Evolutionary conservation across 2,888 invertebrate species (phyloP).

Genomic region (Polyommatus iphigenia): DNA sequence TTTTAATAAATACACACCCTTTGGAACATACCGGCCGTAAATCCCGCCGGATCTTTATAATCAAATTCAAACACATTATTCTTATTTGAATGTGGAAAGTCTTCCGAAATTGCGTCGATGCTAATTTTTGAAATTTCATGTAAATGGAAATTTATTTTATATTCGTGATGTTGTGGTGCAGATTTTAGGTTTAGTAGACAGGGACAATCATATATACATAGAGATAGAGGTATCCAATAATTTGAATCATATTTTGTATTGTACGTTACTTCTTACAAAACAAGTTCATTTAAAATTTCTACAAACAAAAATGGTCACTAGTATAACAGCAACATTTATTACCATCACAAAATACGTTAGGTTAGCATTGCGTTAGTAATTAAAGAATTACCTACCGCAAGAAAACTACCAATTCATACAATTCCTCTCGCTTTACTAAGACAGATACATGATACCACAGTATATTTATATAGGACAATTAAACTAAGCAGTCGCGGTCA

Average conservation of each 20-base stretch:
- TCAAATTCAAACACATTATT: conserved; percentile 77
- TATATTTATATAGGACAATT: conserved; percentile 54
- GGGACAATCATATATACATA: not conserved
- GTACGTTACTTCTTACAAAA: not conserved
- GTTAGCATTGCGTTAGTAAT: no score
- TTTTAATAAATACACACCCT: conserved; percentile 81
- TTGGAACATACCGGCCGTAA: conserved; percentile 75
- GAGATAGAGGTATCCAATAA: not conserved
- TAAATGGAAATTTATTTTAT: not conserved
- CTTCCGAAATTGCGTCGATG: conserved; percentile 44
- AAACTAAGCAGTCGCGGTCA: conserved; percentile 78
- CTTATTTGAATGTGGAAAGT: conserved; percentile 63
- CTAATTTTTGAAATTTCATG: conserved; percentile 26
- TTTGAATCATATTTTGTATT: not conserved
- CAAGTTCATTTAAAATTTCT: not conserved
- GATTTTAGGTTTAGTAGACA: not conserved
- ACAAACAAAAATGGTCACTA: no score
- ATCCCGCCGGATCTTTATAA: conserved; percentile 76
- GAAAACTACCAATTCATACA: not conserved
- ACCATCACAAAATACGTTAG: no score
- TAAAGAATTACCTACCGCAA: no score
- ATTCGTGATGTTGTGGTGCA: not conserved
- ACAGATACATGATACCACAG: conserved; percentile 35
- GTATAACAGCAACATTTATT: no score
- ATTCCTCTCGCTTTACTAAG: not conserved